phyloP scores from a whole-genome alignment of 2,888 invertebrate species.

The Morinoia aosen region DNA sequence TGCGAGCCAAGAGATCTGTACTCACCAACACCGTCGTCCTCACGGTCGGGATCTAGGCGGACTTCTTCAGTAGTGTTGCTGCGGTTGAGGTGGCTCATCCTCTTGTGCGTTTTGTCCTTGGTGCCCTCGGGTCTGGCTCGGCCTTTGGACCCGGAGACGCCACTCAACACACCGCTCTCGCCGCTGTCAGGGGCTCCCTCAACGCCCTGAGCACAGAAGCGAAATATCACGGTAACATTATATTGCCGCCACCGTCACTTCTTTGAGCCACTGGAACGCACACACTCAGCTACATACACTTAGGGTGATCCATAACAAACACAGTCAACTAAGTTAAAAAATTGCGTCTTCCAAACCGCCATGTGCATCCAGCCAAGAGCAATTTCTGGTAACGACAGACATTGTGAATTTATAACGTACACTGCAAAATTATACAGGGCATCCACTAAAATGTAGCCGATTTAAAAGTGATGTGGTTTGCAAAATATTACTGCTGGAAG shows the following conservation, averaged over 20 bases:
- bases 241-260: neutral
- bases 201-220: neutral
- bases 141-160: constrained; percentile 52
- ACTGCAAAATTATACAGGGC: too few species aligned
- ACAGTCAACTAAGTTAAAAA: too few species aligned
- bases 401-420: too few species aligned
- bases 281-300: too few species aligned
- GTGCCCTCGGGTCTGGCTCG: constrained; percentile 69
- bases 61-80: constrained; percentile 74
- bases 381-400: too few species aligned
- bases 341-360: too few species aligned
- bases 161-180: constrained; percentile 55
- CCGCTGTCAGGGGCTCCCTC: constrained; percentile 62
- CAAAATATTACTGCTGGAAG: too few species aligned
- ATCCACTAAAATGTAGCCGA: too few species aligned
- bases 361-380: too few species aligned
- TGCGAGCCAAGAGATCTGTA: neutral
- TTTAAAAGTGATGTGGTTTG: too few species aligned
- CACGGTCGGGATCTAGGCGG: constrained; percentile 64
- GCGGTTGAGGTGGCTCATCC: constrained; percentile 79
- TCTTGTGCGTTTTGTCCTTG: constrained; percentile 79
- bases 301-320: too few species aligned
- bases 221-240: neutral
- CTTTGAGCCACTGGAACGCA: too few species aligned
- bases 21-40: neutral